Evolutionary conservation across 2,888 invertebrate genomes (phyloP).

Genomic region (Vanessa cardui): DNA sequence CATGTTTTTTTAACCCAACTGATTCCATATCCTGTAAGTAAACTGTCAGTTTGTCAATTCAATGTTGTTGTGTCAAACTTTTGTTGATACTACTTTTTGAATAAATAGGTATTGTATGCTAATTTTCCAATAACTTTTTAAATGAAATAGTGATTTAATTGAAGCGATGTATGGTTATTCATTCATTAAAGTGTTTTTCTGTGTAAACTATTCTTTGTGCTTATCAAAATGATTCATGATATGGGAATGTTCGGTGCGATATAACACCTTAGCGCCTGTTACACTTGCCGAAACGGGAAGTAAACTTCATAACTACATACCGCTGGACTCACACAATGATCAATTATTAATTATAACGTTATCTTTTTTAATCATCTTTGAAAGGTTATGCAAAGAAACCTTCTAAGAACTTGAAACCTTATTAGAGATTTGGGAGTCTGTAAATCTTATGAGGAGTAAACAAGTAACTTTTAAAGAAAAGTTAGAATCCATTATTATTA

Average conservation of each 20-base stretch:
- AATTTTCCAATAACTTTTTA: constrained; percentile 55
- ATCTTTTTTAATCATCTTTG: constrained; percentile 24
- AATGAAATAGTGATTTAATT: constrained; percentile 56
- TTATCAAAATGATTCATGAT: constrained; percentile 72
- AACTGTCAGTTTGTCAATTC: constrained; percentile 64
- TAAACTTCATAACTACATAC: constrained; percentile 45
- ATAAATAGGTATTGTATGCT: constrained; percentile 56
- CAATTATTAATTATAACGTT: constrained; percentile 30
- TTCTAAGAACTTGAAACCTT: constrained; percentile 32
- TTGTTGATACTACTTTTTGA: constrained; percentile 74
- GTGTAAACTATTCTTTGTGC: constrained; percentile 51
- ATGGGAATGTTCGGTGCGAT: constrained; percentile 71
- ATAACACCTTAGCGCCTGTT: constrained; percentile 61
- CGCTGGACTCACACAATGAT: constrained; percentile 21
- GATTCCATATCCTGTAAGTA: constrained; percentile 47
- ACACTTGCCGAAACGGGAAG: constrained; percentile 64
- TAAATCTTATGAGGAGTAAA: constrained; percentile 7
- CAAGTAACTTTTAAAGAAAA: constrained; percentile 8
- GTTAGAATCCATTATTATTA: background rate
- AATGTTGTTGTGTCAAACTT: constrained; percentile 71
- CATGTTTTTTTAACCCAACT: constrained; percentile 21
- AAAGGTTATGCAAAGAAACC: constrained; percentile 47
- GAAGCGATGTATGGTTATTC: constrained; percentile 43
- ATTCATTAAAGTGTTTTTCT: constrained; percentile 39
- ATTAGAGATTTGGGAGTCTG: constrained; percentile 22